A percentile compares a stretch with the other conserved stretches of the same genome.
Evolutionary conservation across 2,888 invertebrate genomes (phyloP).

Genomic region (Trachelus iudaicus): DNA sequence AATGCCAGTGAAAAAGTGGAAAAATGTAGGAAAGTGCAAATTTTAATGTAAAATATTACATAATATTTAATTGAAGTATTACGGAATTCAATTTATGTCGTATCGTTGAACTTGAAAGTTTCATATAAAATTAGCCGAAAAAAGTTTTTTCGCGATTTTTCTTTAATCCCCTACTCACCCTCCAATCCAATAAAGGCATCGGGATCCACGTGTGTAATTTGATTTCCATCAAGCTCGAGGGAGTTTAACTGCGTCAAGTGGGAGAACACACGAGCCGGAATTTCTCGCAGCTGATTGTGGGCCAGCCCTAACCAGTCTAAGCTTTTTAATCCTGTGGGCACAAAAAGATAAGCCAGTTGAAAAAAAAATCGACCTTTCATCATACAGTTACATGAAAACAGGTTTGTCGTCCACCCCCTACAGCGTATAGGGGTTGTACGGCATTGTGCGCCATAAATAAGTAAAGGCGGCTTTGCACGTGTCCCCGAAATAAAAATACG

Average conservation of each 20-base stretch:
- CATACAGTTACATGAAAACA: neutral
- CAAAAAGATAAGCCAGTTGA: conserved; percentile 9
- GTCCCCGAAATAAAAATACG: neutral
- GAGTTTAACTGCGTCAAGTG: conserved; percentile 85
- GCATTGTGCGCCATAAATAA: neutral
- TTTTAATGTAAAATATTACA: too few species aligned
- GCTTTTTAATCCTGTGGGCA: conserved; percentile 76
- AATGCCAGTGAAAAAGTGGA: too few species aligned
- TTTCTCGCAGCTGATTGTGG: conserved; percentile 83
- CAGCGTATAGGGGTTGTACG: neutral
- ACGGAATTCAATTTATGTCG: too few species aligned
- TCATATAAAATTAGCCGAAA: neutral
- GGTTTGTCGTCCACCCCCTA: neutral
- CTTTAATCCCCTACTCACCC: conserved; percentile 70
- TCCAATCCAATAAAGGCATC: conserved; percentile 89
- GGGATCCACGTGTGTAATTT: conserved; percentile 82
- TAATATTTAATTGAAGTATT: too few species aligned
- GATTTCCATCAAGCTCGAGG: conserved; percentile 88
- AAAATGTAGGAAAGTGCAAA: too few species aligned
- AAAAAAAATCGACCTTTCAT: conserved; percentile 1
- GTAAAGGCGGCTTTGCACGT: neutral
- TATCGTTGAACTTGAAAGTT: too few species aligned
- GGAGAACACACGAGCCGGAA: conserved; percentile 85
- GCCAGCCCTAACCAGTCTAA: conserved; percentile 87
- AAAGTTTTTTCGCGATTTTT: neutral